phyloP scores from a whole-genome alignment of 2,888 invertebrate species.

The Thymelicus acteon region DNA sequence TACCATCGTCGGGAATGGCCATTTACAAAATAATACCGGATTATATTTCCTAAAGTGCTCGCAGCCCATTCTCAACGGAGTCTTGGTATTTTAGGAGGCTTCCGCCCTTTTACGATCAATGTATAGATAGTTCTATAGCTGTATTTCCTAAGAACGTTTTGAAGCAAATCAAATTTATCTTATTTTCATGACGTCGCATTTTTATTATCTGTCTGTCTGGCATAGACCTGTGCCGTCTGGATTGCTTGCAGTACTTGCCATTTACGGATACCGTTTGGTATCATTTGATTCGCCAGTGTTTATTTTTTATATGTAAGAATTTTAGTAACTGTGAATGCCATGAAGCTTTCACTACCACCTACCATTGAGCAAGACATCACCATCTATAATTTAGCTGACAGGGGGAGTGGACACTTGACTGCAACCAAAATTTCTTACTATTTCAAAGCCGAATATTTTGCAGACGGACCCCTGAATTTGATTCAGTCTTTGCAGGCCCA shows the following conservation, averaged over 20 bases:
- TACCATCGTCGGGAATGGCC: slow-evolving; percentile 19
- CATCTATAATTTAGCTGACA: too few relatives aligned
- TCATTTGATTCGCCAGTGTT: background rate
- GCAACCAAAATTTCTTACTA: too few relatives aligned
- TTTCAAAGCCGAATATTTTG: too few relatives aligned
- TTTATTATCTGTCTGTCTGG: slow-evolving; percentile 29
- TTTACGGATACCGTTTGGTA: background rate
- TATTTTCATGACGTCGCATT: slow-evolving; percentile 16
- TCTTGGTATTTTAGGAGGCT: slow-evolving; percentile 26
- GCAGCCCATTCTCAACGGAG: background rate
- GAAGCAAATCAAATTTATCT: slow-evolving; percentile 23
- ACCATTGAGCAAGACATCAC: too few relatives aligned
- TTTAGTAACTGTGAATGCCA: too few relatives aligned
- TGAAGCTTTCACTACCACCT: too few relatives aligned
- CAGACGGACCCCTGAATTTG: too few relatives aligned
- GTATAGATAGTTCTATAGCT: background rate
- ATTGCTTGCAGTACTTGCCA: background rate
- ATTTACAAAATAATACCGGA: slow-evolving; percentile 32
- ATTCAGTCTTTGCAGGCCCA: too few relatives aligned
- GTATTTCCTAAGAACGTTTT: slow-evolving; percentile 19
- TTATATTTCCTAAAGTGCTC: slow-evolving; percentile 30
- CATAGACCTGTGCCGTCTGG: background rate
- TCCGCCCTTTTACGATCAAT: slow-evolving; percentile 5
- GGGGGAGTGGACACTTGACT: too few relatives aligned
- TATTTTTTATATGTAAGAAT: too few relatives aligned